Percentiles rank a stretch among this genome's conserved stretches.
These are phyloP conservation scores for Drosophila littoralis DNA, from an alignment of 1,140 invertebrate genomes.

Conservation along the genomic window DNA sequence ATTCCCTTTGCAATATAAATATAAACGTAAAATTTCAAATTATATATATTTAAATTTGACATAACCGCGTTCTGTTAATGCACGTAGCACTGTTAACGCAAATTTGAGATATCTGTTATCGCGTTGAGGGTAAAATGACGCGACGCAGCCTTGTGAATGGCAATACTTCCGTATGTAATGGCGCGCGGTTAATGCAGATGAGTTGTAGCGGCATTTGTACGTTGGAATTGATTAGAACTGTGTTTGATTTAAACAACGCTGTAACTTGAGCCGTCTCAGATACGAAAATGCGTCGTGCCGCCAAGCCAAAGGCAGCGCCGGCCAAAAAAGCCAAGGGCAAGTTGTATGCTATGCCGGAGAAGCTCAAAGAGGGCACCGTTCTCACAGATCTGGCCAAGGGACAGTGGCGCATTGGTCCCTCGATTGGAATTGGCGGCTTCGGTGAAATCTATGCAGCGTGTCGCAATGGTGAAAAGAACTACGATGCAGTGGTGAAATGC, in stretches of 20 bases:
- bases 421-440: conserved; percentile 96
- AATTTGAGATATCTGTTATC: conserved; percentile 4
- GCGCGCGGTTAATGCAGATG: conserved; percentile 22
- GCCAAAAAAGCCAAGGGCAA: conserved; percentile 88
- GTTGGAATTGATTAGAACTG: neutral
- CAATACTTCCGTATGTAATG: conserved; percentile 8
- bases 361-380: conserved; percentile 90
- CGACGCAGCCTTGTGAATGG: conserved; percentile 22
- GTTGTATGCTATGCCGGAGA: conserved; percentile 90
- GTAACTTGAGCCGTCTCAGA: neutral
- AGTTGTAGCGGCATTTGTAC: conserved; percentile 14
- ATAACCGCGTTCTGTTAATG: neutral
- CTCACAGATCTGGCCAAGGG: conserved; percentile 90
- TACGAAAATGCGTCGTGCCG: conserved; percentile 65
- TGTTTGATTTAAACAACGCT: neutral
- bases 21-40: neutral
- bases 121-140: neutral
- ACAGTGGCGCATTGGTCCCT: conserved; percentile 93
- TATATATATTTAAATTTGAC: conserved; percentile 3
- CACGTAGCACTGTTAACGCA: conserved; percentile 6
- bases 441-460: conserved; percentile 94
- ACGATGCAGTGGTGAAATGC: conserved; percentile 91
- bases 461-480: conserved; percentile 86
- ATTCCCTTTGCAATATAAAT: neutral
- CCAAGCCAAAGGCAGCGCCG: conserved; percentile 55